These are phyloP conservation scores for Diachasmimorpha longicaudata DNA, from an alignment of 1,140 invertebrate genomes.

Conservation along the genomic window DNA sequence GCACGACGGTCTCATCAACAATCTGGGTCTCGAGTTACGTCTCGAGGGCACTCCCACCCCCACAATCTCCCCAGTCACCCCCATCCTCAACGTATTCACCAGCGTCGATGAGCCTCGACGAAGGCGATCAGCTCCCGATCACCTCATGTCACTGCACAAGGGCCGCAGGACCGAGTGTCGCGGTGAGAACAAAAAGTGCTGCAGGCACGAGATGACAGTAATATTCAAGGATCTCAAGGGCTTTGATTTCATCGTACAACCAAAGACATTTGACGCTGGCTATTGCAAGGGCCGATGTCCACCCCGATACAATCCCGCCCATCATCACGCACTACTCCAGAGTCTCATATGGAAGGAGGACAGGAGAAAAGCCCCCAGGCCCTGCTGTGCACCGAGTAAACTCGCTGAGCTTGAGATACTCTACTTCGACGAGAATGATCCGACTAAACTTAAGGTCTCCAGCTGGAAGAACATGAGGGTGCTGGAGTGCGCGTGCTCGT, in stretches of 20 bases:
- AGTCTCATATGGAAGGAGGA: conserved; percentile 72
- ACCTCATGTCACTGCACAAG: conserved; percentile 52
- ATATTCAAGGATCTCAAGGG: conserved; percentile 72
- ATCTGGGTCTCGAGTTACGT: conserved; percentile 62
- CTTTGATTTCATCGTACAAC: conserved; percentile 74
- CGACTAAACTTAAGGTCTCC: conserved; percentile 70
- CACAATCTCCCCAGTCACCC: conserved; percentile 29
- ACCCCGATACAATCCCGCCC: conserved; percentile 71
- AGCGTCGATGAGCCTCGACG: conserved; percentile 3
- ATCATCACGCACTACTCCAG: conserved; percentile 76
- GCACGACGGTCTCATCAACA: conserved; percentile 53
- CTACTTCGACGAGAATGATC: conserved; percentile 70
- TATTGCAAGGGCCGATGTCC: conserved; percentile 77
- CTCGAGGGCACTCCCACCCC: conserved; percentile 49
- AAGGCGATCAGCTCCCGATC: conserved; percentile 40
- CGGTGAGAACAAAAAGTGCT: conserved; percentile 67
- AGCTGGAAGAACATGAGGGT: conserved; percentile 77
- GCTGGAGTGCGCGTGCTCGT: conserved; percentile 77
- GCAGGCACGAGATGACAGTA: conserved; percentile 71
- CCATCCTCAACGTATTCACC: conserved; percentile 61
- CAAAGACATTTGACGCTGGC: conserved; percentile 75
- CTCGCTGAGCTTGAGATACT: conserved; percentile 73
- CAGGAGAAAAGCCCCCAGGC: conserved; percentile 66
- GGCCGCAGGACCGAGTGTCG: conserved; percentile 61
- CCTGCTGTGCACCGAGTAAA: conserved; percentile 76